Conservation (phyloP, 2,888 invertebrate species). For the Adineta ricciae region DNA sequence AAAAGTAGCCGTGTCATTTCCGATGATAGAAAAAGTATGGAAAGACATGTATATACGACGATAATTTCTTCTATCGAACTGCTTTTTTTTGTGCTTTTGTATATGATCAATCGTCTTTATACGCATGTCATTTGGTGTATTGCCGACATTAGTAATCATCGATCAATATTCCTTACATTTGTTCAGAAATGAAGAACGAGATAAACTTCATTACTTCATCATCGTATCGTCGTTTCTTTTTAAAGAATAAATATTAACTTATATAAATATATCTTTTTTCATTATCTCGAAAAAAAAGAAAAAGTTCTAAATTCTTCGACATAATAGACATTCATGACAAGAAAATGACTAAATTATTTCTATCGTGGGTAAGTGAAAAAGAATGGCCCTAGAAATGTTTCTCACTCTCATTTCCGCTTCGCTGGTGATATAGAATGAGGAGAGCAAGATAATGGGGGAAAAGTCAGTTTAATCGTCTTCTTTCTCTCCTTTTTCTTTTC, state of each 20-base stretch:
- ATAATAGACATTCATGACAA: not conserved
- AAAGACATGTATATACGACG: not conserved
- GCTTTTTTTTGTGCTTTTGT: not conserved
- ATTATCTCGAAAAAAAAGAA: not conserved
- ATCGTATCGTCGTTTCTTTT: not conserved
- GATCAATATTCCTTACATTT: not conserved
- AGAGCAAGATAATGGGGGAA: not conserved
- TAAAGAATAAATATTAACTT: slow-evolving; percentile 5
- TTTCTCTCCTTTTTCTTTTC: not conserved
- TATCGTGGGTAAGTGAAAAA: not conserved
- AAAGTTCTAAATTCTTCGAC: not conserved
- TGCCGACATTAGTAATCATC: not conserved
- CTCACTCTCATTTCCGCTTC: not conserved
- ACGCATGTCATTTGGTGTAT: not conserved
- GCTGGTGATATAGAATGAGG: not conserved
- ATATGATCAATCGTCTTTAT: not conserved
- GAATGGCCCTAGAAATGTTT: not conserved
- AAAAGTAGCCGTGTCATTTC: not conserved
- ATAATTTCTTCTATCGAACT: not conserved
- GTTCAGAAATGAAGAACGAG: not conserved
- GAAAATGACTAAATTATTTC: not conserved
- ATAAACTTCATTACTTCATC: not conserved
- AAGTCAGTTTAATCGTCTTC: not conserved
- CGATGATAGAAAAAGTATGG: not conserved
- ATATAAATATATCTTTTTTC: not conserved